Evolutionary conservation across 2,797 vertebrate species (phyloP).

Genomic region (Syndactyla subalaris): DNA sequence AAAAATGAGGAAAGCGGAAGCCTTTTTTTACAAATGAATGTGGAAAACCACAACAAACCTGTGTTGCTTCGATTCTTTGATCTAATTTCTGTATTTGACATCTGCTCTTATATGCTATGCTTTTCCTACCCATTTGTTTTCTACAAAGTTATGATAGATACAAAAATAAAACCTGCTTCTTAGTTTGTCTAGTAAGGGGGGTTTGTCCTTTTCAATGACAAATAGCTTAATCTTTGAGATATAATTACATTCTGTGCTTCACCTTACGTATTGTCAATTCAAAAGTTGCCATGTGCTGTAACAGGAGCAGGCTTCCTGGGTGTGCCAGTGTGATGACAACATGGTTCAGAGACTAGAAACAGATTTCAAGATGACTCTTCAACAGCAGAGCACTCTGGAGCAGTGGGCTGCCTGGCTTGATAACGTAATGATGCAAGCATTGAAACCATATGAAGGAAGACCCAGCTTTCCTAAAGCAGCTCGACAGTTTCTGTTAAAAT

Average conservation of each 20-base stretch:
- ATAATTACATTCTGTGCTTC: not conserved
- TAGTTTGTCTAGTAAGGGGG: not conserved
- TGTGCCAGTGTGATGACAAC: slow-evolving; percentile 86
- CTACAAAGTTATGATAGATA: not conserved
- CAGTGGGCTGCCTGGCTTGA: slow-evolving; percentile 87
- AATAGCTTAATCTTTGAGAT: not conserved
- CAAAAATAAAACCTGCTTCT: not conserved
- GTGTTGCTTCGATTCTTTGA: not conserved
- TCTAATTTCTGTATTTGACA: not conserved
- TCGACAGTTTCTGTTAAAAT: slow-evolving; percentile 84
- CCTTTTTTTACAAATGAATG: not conserved
- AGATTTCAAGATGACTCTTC: slow-evolving; percentile 87
- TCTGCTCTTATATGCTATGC: not conserved
- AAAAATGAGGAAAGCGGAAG: not conserved
- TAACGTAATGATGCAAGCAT: slow-evolving; percentile 83
- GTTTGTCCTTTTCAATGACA: not conserved
- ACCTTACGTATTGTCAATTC: not conserved
- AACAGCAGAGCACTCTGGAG: slow-evolving; percentile 86
- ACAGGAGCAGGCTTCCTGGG: slow-evolving; percentile 88
- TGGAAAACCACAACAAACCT: not conserved
- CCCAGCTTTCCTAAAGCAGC: slow-evolving; percentile 85
- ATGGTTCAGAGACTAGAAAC: slow-evolving; percentile 86
- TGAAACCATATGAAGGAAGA: slow-evolving; percentile 84
- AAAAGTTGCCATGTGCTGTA: slow-evolving; percentile 37
- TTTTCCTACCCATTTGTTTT: not conserved